Evolutionary conservation across 2,113 vertebrate genomes (phyloP), one percentile per base, ranked within the genome.

Genomic region (Tetrax tetrax): DNA sequence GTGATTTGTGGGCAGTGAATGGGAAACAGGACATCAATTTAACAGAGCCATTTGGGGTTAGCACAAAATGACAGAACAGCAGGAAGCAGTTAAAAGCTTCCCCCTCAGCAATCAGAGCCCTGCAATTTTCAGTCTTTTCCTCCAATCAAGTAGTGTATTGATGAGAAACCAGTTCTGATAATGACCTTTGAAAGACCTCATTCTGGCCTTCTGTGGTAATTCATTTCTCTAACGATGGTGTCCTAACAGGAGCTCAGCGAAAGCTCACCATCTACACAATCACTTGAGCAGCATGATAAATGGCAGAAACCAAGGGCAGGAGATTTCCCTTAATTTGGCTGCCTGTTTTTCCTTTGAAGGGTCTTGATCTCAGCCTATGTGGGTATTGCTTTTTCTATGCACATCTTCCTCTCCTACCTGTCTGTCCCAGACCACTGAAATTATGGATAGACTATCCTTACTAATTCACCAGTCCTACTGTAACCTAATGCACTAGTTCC

Each of bases 11-110:
- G 92, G 69, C 93, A 97, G 95, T 37, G 91, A 95, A 96, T 65
- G 89, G 90, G 88, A 98, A 98, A 94, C 74, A 96, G 91, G 97
- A 96, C 96, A 97, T 97, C 95, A 95, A 93, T 97, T 97, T 98
- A 97, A 96, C 7, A 2, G 61, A 91, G 83, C 84, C 95, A 91
- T 97, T 96, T 95, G 63, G 85, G 95, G 93, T 95, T 96, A 95
- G 96, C 33, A 77, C 89, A 95, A 97, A 97, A 97, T 87, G 95
- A 97, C 93, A 96, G 87, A 95, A 88, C 96, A 90, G 93, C 94
- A 83, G 96, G 96, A 96, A 98, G 95, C 57, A 11, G 95, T 95
- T 97, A 96, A 96, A 97, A 96, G 93, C 91, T 94, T 97, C 95
- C 94, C 80, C 63, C 50, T 92, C 85, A 80, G 95, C 91, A 97